Conservation (phyloP, 2,888 invertebrate genomes). For the Amphipoea lucens region DNA sequence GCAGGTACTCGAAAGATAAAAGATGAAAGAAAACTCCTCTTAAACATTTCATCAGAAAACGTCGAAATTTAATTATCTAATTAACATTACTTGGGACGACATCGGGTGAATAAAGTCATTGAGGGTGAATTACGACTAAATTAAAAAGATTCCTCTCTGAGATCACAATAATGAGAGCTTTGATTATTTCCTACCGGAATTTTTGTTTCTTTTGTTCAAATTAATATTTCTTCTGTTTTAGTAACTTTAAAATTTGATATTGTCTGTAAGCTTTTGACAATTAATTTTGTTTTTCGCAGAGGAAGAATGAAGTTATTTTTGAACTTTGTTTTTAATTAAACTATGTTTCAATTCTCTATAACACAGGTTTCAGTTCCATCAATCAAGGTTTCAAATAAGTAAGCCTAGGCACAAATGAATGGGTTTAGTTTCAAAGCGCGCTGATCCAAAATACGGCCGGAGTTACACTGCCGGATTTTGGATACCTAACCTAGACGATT, state of each 20-base stretch:
- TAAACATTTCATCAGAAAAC: slow-evolving; percentile 75
- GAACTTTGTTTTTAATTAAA: not conserved
- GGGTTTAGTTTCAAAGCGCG: slow-evolving; percentile 30
- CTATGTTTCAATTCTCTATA: not conserved
- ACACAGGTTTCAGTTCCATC: slow-evolving; percentile 18
- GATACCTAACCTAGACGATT: not conserved
- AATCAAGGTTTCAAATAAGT: slow-evolving; percentile 36
- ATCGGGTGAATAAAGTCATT: slow-evolving; percentile 78
- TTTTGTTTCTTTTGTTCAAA: slow-evolving; percentile 50
- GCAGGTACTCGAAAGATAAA: slow-evolving; percentile 54
- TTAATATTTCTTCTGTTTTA: slow-evolving; percentile 10
- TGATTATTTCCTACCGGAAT: slow-evolving; percentile 69
- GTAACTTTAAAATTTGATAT: not conserved
- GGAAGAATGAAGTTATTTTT: not conserved
- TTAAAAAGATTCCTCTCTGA: slow-evolving; percentile 71
- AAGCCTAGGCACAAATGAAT: slow-evolving; percentile 34
- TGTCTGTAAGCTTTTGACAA: not conserved
- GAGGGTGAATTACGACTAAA: slow-evolving; percentile 75
- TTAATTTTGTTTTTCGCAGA: not conserved
- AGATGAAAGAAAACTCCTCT: slow-evolving; percentile 69
- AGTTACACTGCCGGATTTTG: slow-evolving; percentile 10
- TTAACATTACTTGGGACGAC: slow-evolving; percentile 79
- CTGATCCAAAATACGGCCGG: slow-evolving; percentile 8
- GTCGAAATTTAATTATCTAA: slow-evolving; percentile 81
- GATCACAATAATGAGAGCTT: slow-evolving; percentile 71